Evolutionary conservation across 2,888 invertebrate genomes (phyloP).

Genomic region (Cheilosia impressa): DNA sequence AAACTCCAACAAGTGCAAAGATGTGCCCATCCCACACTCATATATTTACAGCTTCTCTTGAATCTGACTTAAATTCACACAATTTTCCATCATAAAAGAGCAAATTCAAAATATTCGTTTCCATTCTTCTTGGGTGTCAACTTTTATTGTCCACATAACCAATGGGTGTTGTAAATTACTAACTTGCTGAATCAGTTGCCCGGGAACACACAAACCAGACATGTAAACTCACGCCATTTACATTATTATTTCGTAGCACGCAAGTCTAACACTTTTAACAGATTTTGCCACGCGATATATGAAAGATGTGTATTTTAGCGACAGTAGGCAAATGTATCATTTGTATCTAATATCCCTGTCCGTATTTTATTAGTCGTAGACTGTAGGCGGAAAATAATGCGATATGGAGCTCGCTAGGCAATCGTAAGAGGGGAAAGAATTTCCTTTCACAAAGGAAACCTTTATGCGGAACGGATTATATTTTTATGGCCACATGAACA

Average conservation of each 20-base stretch:
- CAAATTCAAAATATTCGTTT: conserved; percentile 21
- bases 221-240: conserved; percentile 41
- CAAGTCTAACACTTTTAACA: conserved; percentile 50
- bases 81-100: background rate
- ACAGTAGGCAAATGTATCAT: conserved; percentile 11
- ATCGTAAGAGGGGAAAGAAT: no score
- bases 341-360: conserved; percentile 47
- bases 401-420: background rate
- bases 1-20: no score
- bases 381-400: conserved; percentile 28
- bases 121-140: conserved; percentile 29
- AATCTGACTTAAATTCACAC: background rate
- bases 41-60: background rate
- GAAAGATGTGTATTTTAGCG: conserved; percentile 23
- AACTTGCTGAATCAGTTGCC: conserved; percentile 13
- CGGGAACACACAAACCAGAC: conserved; percentile 16
- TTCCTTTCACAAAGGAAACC: no score
- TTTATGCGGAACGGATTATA: no score
- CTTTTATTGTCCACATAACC: conserved; percentile 22
- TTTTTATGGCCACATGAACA: no score
- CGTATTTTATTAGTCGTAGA: conserved; percentile 26
- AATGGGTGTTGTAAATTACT: conserved; percentile 23
- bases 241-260: conserved; percentile 44
- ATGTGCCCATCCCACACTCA: no score
- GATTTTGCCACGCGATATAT: conserved; percentile 63